Conservation (phyloP, 2,797 vertebrate species). For the Oreortyx pictus region DNA sequence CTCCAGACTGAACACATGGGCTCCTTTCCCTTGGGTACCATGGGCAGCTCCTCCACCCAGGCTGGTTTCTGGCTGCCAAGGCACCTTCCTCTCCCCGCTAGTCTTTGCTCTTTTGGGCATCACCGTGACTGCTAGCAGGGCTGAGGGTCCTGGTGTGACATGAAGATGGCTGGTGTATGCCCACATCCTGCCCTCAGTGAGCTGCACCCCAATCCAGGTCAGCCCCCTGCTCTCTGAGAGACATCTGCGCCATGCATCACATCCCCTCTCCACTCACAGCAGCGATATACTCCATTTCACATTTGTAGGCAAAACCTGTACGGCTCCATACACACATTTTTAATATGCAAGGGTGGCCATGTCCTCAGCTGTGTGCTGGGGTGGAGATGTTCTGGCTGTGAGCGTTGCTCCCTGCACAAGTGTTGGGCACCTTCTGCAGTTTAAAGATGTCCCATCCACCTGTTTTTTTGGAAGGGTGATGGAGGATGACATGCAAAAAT, state of each 20-base stretch:
- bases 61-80: not conserved
- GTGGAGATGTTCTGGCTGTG: not conserved
- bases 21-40: not conserved
- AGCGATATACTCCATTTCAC: not conserved
- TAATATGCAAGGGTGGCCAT: not conserved
- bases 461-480: fast-evolving
- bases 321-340: not conserved
- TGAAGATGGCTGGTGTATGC: fast-evolving
- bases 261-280: fast-evolving
- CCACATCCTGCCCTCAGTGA: not conserved
- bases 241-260: not conserved
- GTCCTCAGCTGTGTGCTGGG: not conserved
- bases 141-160: not conserved
- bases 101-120: not conserved
- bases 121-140: not conserved
- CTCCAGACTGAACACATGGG: not conserved
- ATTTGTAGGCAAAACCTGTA: not conserved
- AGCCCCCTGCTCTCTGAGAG: not conserved
- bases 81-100: not conserved
- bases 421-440: not conserved
- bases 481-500: not conserved
- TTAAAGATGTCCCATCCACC: fast-evolving
- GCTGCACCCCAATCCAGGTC: fast-evolving
- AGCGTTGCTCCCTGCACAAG: not conserved
- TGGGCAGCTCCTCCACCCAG: not conserved